Percentiles rank a stretch among this genome's conserved stretches.
phyloP scores from a whole-genome alignment of 2,888 invertebrate genomes.

The Rhopalosiphum nymphaeae region DNA sequence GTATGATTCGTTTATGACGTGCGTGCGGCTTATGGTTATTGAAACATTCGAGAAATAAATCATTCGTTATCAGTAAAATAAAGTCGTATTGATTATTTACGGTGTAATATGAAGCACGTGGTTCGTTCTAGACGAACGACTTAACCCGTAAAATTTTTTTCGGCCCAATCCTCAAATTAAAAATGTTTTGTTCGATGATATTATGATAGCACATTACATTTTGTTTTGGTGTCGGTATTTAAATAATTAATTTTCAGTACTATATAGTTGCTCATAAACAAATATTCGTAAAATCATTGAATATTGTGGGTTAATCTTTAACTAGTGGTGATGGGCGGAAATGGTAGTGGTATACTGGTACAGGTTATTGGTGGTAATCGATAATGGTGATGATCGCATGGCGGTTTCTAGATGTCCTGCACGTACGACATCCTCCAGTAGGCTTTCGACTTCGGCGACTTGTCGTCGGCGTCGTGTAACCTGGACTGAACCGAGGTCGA shows the following conservation, averaged over 20 bases:
- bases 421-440: conserved; percentile 59
- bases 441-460: background rate
- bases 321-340: background rate
- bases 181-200: background rate
- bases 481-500: conserved; percentile 31
- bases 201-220: background rate
- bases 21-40: background rate
- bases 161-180: background rate
- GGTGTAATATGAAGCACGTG: background rate
- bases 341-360: background rate
- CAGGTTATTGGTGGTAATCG: background rate
- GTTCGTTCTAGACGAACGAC: background rate
- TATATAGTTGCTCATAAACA: background rate
- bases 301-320: background rate
- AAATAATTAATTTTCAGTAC: background rate
- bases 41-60: background rate
- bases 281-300: background rate
- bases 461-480: background rate
- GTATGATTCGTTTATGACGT: background rate
- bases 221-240: background rate
- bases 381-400: background rate
- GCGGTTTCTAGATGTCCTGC: background rate
- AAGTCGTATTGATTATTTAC: background rate
- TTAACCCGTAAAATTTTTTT: background rate
- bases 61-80: background rate